These are phyloP conservation scores for Pyxicephalus adspersus DNA, from an alignment of 2,113 vertebrate species.

Conservation along the genomic window DNA sequence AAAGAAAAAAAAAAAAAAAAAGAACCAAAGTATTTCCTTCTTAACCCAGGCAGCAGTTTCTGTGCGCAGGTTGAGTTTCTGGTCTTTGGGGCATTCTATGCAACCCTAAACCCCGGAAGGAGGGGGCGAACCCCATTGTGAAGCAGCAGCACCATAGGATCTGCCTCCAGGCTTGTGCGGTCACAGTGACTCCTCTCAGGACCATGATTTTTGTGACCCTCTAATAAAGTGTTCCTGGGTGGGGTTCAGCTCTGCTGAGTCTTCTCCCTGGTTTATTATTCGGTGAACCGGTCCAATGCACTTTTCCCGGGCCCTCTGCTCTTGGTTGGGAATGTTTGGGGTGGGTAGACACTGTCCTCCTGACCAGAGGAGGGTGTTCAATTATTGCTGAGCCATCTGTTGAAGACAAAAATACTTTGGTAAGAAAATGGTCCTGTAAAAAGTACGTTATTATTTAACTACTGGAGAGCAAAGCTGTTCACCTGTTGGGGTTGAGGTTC, in stretches of 20 bases:
- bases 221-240: conserved; percentile 35
- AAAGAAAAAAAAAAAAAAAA: conserved; percentile 70
- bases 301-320: conserved; percentile 45
- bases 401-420: background rate
- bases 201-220: conserved; percentile 24
- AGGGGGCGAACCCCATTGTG: conserved; percentile 43
- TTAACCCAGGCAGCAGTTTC: conserved; percentile 41
- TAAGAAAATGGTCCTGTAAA: fast-evolving
- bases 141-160: conserved; percentile 48
- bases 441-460: background rate
- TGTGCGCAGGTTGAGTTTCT: conserved; percentile 22
- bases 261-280: conserved; percentile 61
- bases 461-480: background rate
- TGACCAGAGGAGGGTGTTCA: conserved; percentile 63
- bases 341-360: conserved; percentile 56
- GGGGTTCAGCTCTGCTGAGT: conserved; percentile 56
- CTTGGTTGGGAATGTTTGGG: conserved; percentile 63
- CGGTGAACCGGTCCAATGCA: conserved; percentile 60
- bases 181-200: conserved; percentile 32
- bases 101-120: conserved; percentile 17
- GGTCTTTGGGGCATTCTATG: conserved; percentile 38
- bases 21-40: conserved; percentile 60
- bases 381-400: conserved; percentile 80
- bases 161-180: conserved; percentile 37
- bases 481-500: conserved; percentile 91